Evolutionary conservation across 2,797 vertebrate species (phyloP).

Genomic region (Phoeniculus purpureus): DNA sequence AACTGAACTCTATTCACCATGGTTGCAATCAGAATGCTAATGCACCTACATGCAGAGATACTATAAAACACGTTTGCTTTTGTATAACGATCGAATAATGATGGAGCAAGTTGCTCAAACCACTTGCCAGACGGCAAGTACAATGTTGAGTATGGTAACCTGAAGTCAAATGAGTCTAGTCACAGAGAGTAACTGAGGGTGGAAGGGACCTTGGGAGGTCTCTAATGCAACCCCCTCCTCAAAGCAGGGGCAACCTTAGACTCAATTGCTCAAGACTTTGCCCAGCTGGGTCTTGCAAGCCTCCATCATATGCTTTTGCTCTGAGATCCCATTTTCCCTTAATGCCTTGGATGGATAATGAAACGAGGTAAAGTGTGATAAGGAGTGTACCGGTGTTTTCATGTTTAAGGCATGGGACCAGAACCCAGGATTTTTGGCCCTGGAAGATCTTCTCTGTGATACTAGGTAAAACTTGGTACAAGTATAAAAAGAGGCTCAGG

Average conservation of each 20-base stretch:
- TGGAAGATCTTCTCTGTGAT: background rate
- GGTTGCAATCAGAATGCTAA: background rate
- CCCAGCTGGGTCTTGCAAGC: background rate
- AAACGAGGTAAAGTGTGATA: background rate
- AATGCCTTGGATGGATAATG: background rate
- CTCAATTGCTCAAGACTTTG: background rate
- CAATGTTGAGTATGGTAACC: background rate
- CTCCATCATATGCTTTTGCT: background rate
- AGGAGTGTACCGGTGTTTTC: background rate
- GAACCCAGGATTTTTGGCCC: background rate
- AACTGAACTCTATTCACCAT: background rate
- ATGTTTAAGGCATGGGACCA: background rate
- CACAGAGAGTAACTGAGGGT: background rate
- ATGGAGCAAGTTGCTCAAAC: background rate
- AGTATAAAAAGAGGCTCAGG: background rate
- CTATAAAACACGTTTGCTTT: background rate
- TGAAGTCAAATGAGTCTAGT: background rate
- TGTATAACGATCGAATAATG: background rate
- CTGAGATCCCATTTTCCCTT: background rate
- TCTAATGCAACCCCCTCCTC: background rate
- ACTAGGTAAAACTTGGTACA: background rate
- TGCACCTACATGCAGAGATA: background rate
- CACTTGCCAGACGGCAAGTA: background rate
- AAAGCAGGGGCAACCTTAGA: background rate
- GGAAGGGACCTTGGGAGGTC: background rate